A percentile compares a stretch with the other conserved stretches of the same genome.
These are phyloP conservation scores for Odontomachus brunneus DNA, from an alignment of 1,140 invertebrate genomes.

Conservation along the genomic window DNA sequence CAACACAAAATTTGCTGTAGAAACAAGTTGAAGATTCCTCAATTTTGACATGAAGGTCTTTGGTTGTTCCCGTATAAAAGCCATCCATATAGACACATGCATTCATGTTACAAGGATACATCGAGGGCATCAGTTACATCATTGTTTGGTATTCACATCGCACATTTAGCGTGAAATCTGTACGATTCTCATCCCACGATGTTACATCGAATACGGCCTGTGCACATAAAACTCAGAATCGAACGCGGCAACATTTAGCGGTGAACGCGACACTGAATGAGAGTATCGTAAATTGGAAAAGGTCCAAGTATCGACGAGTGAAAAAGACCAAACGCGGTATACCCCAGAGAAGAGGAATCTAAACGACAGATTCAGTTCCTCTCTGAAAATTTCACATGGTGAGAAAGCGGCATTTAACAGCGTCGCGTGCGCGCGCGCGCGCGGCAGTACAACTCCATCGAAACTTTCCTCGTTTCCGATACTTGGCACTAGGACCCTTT, in stretches of 20 bases:
- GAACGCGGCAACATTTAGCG: slow-evolving; percentile 19
- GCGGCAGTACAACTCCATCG: neutral
- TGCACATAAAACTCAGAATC: slow-evolving; percentile 29
- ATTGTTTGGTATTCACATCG: slow-evolving; percentile 38
- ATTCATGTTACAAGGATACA: slow-evolving; percentile 45
- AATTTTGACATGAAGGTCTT: slow-evolving; percentile 35
- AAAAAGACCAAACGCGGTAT: neutral
- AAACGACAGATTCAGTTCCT: neutral
- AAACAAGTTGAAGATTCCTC: slow-evolving; percentile 32
- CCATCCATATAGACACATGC: slow-evolving; percentile 36
- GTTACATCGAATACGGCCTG: slow-evolving; percentile 32
- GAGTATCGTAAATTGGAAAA: neutral
- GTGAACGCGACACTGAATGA: neutral
- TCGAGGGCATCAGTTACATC: slow-evolving; percentile 34
- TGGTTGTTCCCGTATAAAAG: slow-evolving; percentile 29
- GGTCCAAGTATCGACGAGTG: slow-evolving; percentile 3
- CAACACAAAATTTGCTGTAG: slow-evolving; percentile 36
- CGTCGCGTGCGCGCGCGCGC: too few species aligned
- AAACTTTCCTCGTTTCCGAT: neutral
- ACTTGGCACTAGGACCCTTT: neutral
- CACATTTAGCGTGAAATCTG: slow-evolving; percentile 32
- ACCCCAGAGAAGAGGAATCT: neutral
- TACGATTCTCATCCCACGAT: slow-evolving; percentile 27
- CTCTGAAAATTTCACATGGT: too few species aligned
- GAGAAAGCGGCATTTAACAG: too few species aligned